These are phyloP conservation scores for Emys orbicularis DNA, from an alignment of 2,797 vertebrate species.

Conservation along the genomic window DNA sequence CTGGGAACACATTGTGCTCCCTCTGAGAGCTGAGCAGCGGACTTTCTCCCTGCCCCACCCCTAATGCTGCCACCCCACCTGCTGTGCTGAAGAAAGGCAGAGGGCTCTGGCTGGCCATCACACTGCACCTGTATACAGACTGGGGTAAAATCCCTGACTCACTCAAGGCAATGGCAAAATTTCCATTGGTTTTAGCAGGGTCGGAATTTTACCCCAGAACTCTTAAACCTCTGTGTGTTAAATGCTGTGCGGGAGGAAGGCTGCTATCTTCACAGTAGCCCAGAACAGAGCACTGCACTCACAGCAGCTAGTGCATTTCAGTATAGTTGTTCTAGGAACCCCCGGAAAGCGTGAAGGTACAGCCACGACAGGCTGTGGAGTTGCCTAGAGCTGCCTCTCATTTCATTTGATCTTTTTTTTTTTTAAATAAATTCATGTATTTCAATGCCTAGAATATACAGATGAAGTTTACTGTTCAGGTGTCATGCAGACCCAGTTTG, in stretches of 20 bases:
- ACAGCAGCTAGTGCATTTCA: not conserved
- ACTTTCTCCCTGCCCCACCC: not conserved
- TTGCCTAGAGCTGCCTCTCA: not conserved
- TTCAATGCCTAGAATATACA: not conserved
- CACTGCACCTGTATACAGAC: too few species aligned
- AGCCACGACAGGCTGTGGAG: not conserved
- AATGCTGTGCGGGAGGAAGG: not conserved
- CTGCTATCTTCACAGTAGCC: not conserved
- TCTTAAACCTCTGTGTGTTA: not conserved
- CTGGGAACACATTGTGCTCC: not conserved
- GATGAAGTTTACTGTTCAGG: not conserved
- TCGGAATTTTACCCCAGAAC: too few species aligned
- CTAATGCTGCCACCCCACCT: not conserved
- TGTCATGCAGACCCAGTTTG: not conserved
- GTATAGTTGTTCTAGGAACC: not conserved
- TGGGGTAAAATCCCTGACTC: not conserved
- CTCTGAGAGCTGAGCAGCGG: not conserved
- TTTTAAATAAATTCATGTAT: not conserved
- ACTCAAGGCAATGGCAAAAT: not conserved
- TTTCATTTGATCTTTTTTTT: not conserved
- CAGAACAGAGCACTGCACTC: too few species aligned
- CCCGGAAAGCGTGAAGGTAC: not conserved
- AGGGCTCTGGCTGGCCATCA: not conserved
- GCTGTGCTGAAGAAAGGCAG: not conserved
- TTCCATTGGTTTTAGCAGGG: not conserved